Base-by-base conservation (phyloP, 2,888 invertebrate genomes). In the Thera obeliscata region DNA sequence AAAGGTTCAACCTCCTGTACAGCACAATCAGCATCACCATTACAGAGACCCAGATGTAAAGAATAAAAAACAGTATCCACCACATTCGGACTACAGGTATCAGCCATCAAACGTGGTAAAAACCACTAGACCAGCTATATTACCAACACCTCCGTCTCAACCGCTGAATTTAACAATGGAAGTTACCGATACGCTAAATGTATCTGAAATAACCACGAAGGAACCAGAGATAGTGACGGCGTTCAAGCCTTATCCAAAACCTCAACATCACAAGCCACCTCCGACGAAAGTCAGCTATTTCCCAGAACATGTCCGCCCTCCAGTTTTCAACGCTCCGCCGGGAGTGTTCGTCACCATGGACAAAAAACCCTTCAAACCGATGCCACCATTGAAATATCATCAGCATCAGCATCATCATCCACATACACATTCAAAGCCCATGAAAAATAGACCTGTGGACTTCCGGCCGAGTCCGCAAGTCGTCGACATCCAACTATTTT, bases 341-440 rank as follows among this genome's bases (percentile, higher is more conserved):
- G 93, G 93, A 43, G 88, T 93, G 2, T 93, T 93, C 66, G 88
- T 88, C 8, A 90, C 90, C 4, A 90, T 91, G 91, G 93, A 93
- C 66, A 93, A 92, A 71, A 93, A 93, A 61, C 92, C 93, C 1
- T 93, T 93, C 62, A 93, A 92, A 72, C 93, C 93, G 6, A 84
- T 93, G 90, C 93, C 93, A 11, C 93, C 93, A 1, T 65, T 93
- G n/a, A 93, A 92, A 69, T 75, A 79, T 11, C 68, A 77, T 33
- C 82, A 86, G 5, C 64, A 61, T 48, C 64, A 65, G 5, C 64
- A 61, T 48, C 64, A 65, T 61, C 61, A 64, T 59, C 71, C 76
- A n/a, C 82, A 87, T 56, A 71, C 78, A 2, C 70, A 65, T 65
- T 65, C 80, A 1, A 91, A 89, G 71, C 82, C 82, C 3, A 64